Percentiles rank a stretch among this genome's conserved stretches.
These are phyloP conservation scores for Nibea albiflora DNA, from an alignment of 2,113 vertebrate species.

Conservation along the genomic window DNA sequence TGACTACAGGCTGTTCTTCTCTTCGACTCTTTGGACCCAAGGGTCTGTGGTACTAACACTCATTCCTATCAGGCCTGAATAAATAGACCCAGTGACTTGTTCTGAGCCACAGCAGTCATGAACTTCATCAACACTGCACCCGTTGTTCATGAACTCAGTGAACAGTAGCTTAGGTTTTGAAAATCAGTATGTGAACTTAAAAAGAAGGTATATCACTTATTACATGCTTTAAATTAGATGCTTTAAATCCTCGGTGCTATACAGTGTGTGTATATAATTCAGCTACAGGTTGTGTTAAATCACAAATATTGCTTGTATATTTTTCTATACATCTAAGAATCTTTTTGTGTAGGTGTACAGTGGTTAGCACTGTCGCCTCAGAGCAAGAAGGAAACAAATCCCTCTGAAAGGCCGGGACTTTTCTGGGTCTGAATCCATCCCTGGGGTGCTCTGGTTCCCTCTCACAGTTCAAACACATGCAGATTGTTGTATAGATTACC, in stretches of 20 bases:
- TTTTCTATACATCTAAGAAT: not conserved
- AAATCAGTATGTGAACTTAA: not conserved
- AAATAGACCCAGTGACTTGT: slow-evolving; percentile 33
- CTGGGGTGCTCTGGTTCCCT: not conserved
- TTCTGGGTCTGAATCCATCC: slow-evolving; percentile 10
- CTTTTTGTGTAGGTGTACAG: not conserved
- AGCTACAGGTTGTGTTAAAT: not conserved
- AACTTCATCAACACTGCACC: slow-evolving; percentile 17
- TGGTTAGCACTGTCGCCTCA: not conserved
- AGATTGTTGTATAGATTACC: not conserved
- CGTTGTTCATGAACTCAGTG: slow-evolving; percentile 14
- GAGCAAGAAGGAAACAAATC: not conserved
- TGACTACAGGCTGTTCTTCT: slow-evolving; percentile 29
- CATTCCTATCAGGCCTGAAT: slow-evolving; percentile 38
- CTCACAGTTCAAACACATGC: not conserved
- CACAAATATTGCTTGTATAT: not conserved
- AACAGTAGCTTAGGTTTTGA: slow-evolving; percentile 13
- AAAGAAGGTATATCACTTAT: not conserved
- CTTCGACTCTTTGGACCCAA: slow-evolving; percentile 10
- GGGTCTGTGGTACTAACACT: slow-evolving; percentile 26
- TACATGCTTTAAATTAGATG: too few species aligned
- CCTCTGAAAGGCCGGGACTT: not conserved
- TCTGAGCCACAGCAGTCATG: slow-evolving; percentile 26
- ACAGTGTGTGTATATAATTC: too few species aligned
- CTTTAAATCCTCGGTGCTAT: not conserved